These are phyloP conservation scores for Drosophila nr. perissopoda DNA, from an alignment of 2,888 invertebrate genomes.

Conservation along the genomic window DNA sequence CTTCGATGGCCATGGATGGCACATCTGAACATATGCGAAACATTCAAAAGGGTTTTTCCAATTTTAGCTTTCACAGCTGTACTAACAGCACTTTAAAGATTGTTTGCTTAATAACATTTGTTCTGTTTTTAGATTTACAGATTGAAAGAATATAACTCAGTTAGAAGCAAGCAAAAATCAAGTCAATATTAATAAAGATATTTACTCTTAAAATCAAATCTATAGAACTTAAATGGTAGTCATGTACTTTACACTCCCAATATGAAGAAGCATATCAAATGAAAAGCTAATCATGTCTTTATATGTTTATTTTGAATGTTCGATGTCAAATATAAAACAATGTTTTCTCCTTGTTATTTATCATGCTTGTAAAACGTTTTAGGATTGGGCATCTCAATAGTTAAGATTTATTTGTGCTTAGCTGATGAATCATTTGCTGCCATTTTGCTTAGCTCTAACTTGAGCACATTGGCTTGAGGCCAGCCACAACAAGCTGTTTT, in stretches of 20 bases:
- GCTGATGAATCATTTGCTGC: conserved; percentile 22
- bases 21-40: neutral
- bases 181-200: neutral
- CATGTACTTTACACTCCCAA: neutral
- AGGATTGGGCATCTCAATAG: neutral
- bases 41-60: neutral
- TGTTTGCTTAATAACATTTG: neutral
- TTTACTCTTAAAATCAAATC: neutral
- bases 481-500: conserved; percentile 28
- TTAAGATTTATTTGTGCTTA: neutral
- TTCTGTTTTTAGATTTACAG: neutral
- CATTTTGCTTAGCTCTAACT: neutral
- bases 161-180: neutral
- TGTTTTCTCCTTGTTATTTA: neutral
- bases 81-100: neutral
- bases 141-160: neutral
- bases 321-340: neutral
- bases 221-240: neutral
- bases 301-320: neutral
- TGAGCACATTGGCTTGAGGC: conserved; percentile 17
- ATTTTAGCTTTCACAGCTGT: neutral
- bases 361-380: neutral
- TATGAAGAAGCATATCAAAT: neutral
- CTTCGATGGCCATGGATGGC: neutral
- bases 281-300: neutral